Percentiles rank a stretch among this genome's conserved stretches.
Evolutionary conservation across 2,888 invertebrate species (phyloP).

Genomic region (Azorinus chamasolen): DNA sequence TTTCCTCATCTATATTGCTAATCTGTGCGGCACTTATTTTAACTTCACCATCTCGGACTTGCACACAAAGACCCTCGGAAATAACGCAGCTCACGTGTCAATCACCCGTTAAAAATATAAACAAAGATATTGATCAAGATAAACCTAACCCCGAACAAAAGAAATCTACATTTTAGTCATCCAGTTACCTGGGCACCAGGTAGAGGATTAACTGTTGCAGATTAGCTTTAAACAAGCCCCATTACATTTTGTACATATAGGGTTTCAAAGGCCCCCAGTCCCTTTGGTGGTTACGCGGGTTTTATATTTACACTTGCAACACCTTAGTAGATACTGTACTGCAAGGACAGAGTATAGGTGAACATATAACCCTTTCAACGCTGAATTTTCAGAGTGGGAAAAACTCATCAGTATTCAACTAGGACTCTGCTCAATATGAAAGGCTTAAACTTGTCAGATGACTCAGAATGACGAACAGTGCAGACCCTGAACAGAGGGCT

Average conservation of each 20-base stretch:
- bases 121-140: constrained; percentile 20
- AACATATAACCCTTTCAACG: too few species aligned
- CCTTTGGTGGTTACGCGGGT: too few species aligned
- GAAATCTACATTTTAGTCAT: constrained; percentile 8
- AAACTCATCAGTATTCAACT: too few species aligned
- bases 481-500: too few species aligned
- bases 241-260: neutral
- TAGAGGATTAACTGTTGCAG: neutral
- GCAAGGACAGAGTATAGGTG: too few species aligned
- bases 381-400: too few species aligned
- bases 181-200: neutral
- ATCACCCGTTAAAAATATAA: constrained; percentile 14
- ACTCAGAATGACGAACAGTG: too few species aligned
- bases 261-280: too few species aligned
- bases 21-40: neutral
- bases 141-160: neutral
- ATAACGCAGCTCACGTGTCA: constrained; percentile 13
- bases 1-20: neutral
- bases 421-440: too few species aligned
- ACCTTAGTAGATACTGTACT: too few species aligned
- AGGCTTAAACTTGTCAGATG: too few species aligned
- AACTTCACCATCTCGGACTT: neutral
- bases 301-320: too few species aligned
- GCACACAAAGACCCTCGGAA: constrained; percentile 1
- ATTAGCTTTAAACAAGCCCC: constrained; percentile 1